Base-by-base conservation (phyloP, 2,797 vertebrate genomes). In the Oophaga sylvatica region DNA sequence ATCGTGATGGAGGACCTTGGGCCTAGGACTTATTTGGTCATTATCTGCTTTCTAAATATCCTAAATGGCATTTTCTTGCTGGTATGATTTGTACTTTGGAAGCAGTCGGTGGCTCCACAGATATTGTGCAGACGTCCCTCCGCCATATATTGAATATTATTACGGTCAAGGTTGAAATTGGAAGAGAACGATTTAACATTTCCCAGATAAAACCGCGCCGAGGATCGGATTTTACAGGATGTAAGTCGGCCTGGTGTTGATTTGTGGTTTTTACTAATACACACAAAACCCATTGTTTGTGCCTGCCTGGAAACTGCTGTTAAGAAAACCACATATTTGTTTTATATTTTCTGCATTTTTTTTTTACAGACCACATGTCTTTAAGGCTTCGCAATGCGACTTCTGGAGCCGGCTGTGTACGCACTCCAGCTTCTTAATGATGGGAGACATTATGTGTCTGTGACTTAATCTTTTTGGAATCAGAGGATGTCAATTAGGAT, bases 321-420 rank as follows among this genome's bases (percentile, higher is more conserved):
- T 35, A 88, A 84, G 77, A 41, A 88, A 84, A 83, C 81, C 81
- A 80, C 82, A 88, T 84, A 84, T 80, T 73, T 70, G 17, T 59
- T 73, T 87, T 84, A 68, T 73, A 73, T 84, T 73, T 80, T 19
- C 63, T 80, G 84, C 76, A 20, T 84, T 82, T 77, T 77, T 26
- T 26, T 87, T 88, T 78, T 80, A 80, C 76, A 80, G 75, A 80
- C 82, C 82, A 35, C 76, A 65, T 45, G 67, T 84, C 65, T 35
- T 68, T n/a, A 80, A 48, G 65, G 76, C 10, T 62, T 20, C 10
- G 1, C 76, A n/a, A 78, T n/a, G n/a, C 60, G 26, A 71, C 60
- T 70, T 84, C 75, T 80, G 22, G 70, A 15, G 60, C 10, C 41
- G 45, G 13, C 62, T 77, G 48, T 45, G 31, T 48, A 45, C 22